Evolutionary conservation across 1,140 invertebrate genomes (phyloP).

Genomic region (Aphelinus atriplicis): DNA sequence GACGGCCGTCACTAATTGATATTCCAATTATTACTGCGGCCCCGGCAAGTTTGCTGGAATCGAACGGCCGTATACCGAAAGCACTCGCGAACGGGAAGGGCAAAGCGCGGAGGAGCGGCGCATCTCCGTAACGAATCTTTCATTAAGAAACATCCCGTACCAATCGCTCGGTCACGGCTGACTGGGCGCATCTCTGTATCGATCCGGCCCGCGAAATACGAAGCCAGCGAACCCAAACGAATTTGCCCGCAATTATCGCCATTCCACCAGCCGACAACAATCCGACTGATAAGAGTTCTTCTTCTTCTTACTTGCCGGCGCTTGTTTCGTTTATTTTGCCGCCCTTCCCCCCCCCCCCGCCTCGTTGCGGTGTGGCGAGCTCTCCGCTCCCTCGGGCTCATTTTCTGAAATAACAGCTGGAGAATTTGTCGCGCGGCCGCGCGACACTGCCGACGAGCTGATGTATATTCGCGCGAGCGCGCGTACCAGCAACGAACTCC

Average conservation of each 20-base stretch:
- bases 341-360: neutral
- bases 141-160: too few relatives aligned
- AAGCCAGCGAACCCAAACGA: neutral
- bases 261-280: conserved; percentile 34
- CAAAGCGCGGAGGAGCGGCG: too few relatives aligned
- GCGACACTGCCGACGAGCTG: conserved; percentile 35
- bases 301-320: neutral
- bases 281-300: conserved; percentile 29
- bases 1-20: too few relatives aligned
- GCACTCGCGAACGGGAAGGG: too few relatives aligned
- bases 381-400: conserved; percentile 39
- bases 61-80: too few relatives aligned
- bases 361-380: conserved; percentile 30
- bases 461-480: neutral
- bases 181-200: too few relatives aligned
- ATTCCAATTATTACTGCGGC: too few relatives aligned
- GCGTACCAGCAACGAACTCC: too few relatives aligned
- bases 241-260: conserved; percentile 23
- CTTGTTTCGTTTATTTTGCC: conserved; percentile 35
- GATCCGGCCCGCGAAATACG: too few relatives aligned
- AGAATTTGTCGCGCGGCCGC: conserved; percentile 44
- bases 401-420: conserved; percentile 48
- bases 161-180: too few relatives aligned
- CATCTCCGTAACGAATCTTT: too few relatives aligned
- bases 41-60: too few relatives aligned